Evolutionary conservation across 2,113 vertebrate species (phyloP), one percentile per base, ranked within the genome.

Genomic region (Turnix velox): DNA sequence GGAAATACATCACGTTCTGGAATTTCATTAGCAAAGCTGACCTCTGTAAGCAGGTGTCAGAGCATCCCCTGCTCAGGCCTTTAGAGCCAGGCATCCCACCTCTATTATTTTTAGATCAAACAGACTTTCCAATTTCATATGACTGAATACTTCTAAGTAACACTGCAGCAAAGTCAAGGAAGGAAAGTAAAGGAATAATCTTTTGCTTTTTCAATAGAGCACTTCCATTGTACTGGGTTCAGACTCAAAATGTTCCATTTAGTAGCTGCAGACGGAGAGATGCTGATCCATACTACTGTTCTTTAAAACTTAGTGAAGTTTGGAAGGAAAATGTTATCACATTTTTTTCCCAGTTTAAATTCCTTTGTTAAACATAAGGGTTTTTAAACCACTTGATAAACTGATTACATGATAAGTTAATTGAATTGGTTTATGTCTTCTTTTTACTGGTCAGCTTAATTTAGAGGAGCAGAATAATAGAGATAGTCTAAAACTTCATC

Each of bases 331-430:
- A 46, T 1, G 0, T 77, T 39, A 40, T 58, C 52, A 33, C 25
- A 8, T 61, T 92, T 81, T 55, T 55, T 40, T 87, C 39, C 46
- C 40, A 39, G 20, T 66, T 85, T 77, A 75, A 72, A 54, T 79
- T 79, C 35, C 52, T 74, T 2, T 43, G 40, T 49, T 87, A 69
- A 39, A 54, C 62, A 63, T 48, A 15, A 46, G n/a, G n/a, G 52
- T 79, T 92, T 93, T 90, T 4, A 31, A 71, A 84, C 63, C 52
- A 24, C 15, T 88, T 82, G 78, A 72, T 90, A 78, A 93, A 92
- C 31, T 48, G 51, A 87, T 90, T 82, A 84, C 28, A 30, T 8
- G 1, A 67, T 74, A 30, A 85, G 31, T 51, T 86, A 80, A 51
- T 59, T 59, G 6, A 81, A 52, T 61, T 75, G 17, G 25, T 84